These are phyloP conservation scores for Porites divaricata DNA, from an alignment of 92 coral and sea anemone species.

Conservation along the genomic window DNA sequence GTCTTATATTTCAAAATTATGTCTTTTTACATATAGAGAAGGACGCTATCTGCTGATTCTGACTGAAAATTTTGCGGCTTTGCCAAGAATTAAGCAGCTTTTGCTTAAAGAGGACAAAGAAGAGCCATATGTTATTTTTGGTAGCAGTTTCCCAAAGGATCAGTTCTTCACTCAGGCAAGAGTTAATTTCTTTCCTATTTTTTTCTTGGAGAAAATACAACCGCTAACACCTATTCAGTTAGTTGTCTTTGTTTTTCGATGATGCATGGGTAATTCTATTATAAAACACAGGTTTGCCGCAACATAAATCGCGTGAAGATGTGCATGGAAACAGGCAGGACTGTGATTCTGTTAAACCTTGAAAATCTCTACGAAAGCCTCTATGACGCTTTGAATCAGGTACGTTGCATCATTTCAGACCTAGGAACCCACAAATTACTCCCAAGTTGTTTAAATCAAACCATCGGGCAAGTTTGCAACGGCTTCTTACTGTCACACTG, in stretches of 20 bases:
- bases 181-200: neutral
- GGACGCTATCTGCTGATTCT: conserved; percentile 83
- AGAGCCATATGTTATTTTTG: conserved; percentile 70
- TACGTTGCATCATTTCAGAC: too few species aligned
- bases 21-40: conserved; percentile 46
- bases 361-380: conserved; percentile 61
- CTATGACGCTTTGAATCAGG: conserved; percentile 76
- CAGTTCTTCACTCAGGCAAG: conserved; percentile 67
- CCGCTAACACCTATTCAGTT: too few species aligned
- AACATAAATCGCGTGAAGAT: conserved; percentile 82
- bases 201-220: too few species aligned
- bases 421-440: too few species aligned
- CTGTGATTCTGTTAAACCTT: conserved; percentile 69
- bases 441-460: too few species aligned
- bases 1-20: neutral
- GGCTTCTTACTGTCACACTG: too few species aligned
- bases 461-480: too few species aligned
- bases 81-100: conserved; percentile 69
- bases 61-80: conserved; percentile 87
- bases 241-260: neutral
- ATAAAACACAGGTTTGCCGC: conserved; percentile 72
- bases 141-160: conserved; percentile 73
- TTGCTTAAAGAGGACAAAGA: conserved; percentile 40
- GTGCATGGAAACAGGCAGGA: conserved; percentile 83
- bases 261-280: neutral